Evolutionary conservation across 1,140 invertebrate species (phyloP), one percentile per base, ranked within the genome.

Genomic region (Ylistrum balloti): DNA sequence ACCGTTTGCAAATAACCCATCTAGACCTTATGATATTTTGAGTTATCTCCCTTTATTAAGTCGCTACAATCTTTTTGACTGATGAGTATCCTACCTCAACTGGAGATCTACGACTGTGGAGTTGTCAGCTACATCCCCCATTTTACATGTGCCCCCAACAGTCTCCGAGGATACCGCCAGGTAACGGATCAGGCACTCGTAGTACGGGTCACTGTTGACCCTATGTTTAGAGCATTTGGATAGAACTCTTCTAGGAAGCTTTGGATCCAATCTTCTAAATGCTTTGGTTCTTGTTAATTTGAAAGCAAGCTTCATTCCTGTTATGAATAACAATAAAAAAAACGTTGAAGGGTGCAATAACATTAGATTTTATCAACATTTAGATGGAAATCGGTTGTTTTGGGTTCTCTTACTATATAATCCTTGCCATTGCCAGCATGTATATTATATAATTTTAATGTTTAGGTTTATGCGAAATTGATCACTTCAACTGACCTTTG

Each of bases 71-170:
- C n/a, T n/a, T n/a, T n/a, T n/a, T n/a, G n/a, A n/a, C n/a, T n/a
- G n/a, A n/a, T 3, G 35, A 34, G 28, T 48, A 85, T 17, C 86
- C 91, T 90, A 94, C 96, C 95, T 95, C 3, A 96, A 96, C 93
- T 98, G 97, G 17, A 98, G 97, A 96, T 99, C 98, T 0, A 99
- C 98, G 0, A 99, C 98, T 0, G 98, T 98, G 10, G 97, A 97
- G 22, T 97, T 96, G 95, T 98, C 98, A 97, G 97, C 98, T 87
- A 97, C 97, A 0, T 98, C 98, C 0, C 98, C 98, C 98, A 99
- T 99, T 95, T 98, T 99, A 86, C 98, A 98, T 0, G 98, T 98
- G 0, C 98, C 98, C 0, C 98, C 97, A 0, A 98, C 98, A 97
- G 99, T 98, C 94, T 98, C 98, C 85, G 97, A 97, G 0, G 98